Conservation (phyloP, 2,797 vertebrate species). For the Picus viridis region DNA sequence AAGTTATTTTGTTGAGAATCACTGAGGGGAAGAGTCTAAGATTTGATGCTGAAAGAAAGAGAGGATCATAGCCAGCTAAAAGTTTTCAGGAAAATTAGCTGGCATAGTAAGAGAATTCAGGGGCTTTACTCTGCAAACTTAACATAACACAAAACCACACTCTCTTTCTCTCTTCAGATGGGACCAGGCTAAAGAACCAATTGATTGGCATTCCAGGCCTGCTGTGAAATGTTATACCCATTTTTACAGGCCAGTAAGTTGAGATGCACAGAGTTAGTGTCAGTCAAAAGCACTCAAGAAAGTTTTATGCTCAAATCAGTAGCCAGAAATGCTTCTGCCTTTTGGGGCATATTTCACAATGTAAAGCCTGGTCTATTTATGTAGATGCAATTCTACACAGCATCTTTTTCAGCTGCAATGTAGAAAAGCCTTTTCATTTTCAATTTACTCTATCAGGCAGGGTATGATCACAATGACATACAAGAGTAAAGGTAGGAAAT, state of each 20-base stretch:
- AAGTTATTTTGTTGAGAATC: conserved; percentile 21
- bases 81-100: not conserved
- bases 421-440: conserved; percentile 13
- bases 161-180: not conserved
- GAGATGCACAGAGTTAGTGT: not conserved
- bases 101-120: not conserved
- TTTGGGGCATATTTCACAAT: not conserved
- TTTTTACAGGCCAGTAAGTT: conserved; percentile 26
- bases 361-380: not conserved
- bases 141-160: not conserved
- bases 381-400: not conserved
- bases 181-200: not conserved
- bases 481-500: conserved; percentile 11
- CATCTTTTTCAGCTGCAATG: not conserved
- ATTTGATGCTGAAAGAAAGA: not conserved
- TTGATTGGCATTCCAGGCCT: not conserved
- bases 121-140: not conserved
- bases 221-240: conserved; percentile 1
- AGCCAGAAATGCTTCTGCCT: not conserved
- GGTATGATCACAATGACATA: not conserved
- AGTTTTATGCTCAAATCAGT: not conserved
- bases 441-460: not conserved
- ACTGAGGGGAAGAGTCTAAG: not conserved
- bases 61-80: not conserved
- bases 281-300: conserved; percentile 3